Evolutionary conservation across 2,888 invertebrate species (phyloP).

Genomic region (Ennomos fuscantarius): DNA sequence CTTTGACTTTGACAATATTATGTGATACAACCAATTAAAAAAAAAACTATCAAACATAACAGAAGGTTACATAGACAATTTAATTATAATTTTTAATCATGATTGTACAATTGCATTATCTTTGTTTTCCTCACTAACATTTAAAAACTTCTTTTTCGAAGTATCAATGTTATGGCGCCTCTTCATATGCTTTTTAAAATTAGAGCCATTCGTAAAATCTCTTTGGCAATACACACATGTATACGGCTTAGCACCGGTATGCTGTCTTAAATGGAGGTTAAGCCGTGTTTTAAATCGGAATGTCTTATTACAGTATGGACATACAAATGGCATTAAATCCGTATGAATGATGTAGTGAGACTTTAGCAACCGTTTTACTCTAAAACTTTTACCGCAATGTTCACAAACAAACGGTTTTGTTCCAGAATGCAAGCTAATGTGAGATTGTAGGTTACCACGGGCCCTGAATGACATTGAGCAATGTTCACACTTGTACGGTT

Average conservation of each 20-base stretch:
- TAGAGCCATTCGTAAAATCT: slow-evolving; percentile 79
- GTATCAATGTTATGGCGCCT: slow-evolving; percentile 76
- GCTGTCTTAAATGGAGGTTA: slow-evolving; percentile 74
- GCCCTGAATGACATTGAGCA: slow-evolving; percentile 76
- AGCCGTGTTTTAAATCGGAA: slow-evolving; percentile 77
- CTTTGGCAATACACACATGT: slow-evolving; percentile 71
- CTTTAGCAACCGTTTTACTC: slow-evolving; percentile 76
- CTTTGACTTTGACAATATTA: too few relatives aligned
- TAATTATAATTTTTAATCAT: background rate
- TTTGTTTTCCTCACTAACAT: slow-evolving; percentile 44
- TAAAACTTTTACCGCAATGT: slow-evolving; percentile 76
- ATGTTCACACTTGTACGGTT: slow-evolving; percentile 74
- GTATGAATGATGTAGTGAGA: slow-evolving; percentile 80
- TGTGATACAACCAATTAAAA: too few relatives aligned
- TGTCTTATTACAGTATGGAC: slow-evolving; percentile 74
- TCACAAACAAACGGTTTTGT: slow-evolving; percentile 78
- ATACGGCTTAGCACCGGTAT: slow-evolving; percentile 79
- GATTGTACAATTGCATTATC: slow-evolving; percentile 25
- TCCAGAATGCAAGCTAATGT: slow-evolving; percentile 71
- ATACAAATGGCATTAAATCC: slow-evolving; percentile 73
- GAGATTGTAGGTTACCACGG: slow-evolving; percentile 71
- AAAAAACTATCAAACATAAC: too few relatives aligned
- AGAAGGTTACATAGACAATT: too few relatives aligned
- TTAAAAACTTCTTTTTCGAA: slow-evolving; percentile 60
- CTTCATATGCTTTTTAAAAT: slow-evolving; percentile 80